phyloP scores from a whole-genome alignment of 2,797 vertebrate genomes.

The Pseudotriccus pelzelni region DNA sequence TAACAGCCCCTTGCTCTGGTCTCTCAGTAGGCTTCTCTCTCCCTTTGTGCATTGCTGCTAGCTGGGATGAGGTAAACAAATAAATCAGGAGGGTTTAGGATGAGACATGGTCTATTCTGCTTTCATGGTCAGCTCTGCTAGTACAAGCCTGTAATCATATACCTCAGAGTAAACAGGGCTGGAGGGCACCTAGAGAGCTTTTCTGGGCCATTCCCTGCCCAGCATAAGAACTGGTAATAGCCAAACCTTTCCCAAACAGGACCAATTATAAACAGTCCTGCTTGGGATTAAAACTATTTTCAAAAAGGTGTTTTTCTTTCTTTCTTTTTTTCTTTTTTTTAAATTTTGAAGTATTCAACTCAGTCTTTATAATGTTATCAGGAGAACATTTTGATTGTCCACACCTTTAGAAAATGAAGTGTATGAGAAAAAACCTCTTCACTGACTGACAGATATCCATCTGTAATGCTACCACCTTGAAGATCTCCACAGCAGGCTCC shows the following conservation, averaged over 20 bases:
- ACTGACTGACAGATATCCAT: background rate
- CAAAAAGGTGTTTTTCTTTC: too few relatives aligned
- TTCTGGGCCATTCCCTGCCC: background rate
- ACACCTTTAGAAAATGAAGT: background rate
- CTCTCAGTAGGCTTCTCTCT: background rate
- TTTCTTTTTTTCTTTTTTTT: too few relatives aligned
- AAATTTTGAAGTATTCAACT: background rate
- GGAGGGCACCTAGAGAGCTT: background rate
- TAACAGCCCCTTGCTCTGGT: background rate
- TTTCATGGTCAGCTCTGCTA: background rate
- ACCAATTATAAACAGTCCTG: background rate
- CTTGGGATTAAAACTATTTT: background rate
- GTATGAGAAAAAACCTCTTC: background rate
- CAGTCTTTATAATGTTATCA: background rate
- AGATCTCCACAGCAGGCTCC: background rate
- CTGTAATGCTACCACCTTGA: background rate
- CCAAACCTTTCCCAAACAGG: background rate
- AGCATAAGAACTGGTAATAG: background rate
- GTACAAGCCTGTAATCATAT: background rate
- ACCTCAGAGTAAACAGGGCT: background rate
- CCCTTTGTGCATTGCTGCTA: background rate
- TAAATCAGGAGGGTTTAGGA: conserved; percentile 4
- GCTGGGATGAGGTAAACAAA: conserved; percentile 24
- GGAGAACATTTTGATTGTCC: background rate
- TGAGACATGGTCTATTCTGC: background rate